These are phyloP conservation scores for Lateolabrax maculatus DNA, from an alignment of 2,797 vertebrate genomes.

Conservation along the genomic window DNA sequence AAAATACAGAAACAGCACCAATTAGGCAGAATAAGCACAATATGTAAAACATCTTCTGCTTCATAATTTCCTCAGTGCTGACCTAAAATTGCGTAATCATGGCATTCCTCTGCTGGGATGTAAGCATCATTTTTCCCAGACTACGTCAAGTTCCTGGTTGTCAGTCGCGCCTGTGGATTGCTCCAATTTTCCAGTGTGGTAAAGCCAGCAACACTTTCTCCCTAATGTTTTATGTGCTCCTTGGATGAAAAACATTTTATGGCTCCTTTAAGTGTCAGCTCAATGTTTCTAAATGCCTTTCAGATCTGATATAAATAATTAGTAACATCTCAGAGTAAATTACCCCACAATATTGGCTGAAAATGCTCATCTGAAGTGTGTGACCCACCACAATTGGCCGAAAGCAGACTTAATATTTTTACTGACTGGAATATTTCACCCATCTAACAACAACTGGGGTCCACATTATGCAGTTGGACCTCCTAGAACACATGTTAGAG, in stretches of 20 bases:
- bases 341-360: constrained; percentile 13
- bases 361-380: constrained; percentile 15
- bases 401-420: constrained; percentile 18
- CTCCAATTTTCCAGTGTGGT: constrained; percentile 63
- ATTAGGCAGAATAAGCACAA: constrained; percentile 3
- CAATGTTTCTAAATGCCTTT: constrained; percentile 42
- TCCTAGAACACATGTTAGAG: constrained; percentile 17
- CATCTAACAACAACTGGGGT: neutral
- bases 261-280: constrained; percentile 37
- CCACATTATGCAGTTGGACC: neutral
- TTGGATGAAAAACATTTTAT: constrained; percentile 52
- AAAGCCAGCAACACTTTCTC: constrained; percentile 49
- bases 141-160: constrained; percentile 61
- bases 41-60: constrained; percentile 20
- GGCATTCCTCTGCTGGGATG: constrained; percentile 49
- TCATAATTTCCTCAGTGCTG: constrained; percentile 43
- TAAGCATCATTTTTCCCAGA: constrained; percentile 64
- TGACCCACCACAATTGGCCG: constrained; percentile 1
- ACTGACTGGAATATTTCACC: constrained; percentile 16
- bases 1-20: neutral
- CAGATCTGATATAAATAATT: constrained; percentile 42
- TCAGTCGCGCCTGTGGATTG: constrained; percentile 33
- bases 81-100: constrained; percentile 48
- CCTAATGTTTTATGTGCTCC: constrained; percentile 41
- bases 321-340: constrained; percentile 36